Evolutionary conservation across 2,797 vertebrate species (phyloP), one percentile per base, ranked within the genome.

Genomic region (Crocidura indochinensis): DNA sequence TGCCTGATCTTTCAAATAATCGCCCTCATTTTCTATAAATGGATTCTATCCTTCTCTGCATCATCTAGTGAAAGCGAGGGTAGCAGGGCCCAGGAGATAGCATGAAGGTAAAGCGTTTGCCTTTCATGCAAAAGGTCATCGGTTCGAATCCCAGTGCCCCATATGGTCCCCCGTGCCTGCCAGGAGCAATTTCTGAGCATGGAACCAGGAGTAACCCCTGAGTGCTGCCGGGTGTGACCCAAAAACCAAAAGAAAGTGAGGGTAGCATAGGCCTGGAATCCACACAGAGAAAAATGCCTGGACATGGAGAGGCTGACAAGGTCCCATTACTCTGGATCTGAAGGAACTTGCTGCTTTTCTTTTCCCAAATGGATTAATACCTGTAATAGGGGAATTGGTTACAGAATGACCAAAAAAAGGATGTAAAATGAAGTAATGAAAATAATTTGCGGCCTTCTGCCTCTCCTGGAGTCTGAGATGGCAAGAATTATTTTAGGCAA

Each of bases 301-400:
- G 6, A 1, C 27, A 2, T 44, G 10, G 11, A 60, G 17, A 44
- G 53, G 24, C 2, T 79, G 73, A 56, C 22, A 88, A 49, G 38
- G 24, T 19, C 49, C 72, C 17, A 2, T 77, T 24, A 10, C 6
- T 19, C 69, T 76, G 72, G 84, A n/a, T 89, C 46, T 91, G 38
- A 20, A 77, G 68, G 51, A 77, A 73, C 46, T 29, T 2, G 3
- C 91, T 87, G 44, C 46, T 92, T 3, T 69, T 17, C 91, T 72
- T 44, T 47, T 83, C 38, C 29, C 72, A 62, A 20, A 60, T 60
- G 56, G 19, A 20, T 68, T 56, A 86, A 38, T 79, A 71, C 1
- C 10, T 29, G n/a, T 73, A 38, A 62, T 38, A 26, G 67, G 56
- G 22, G 72, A 92, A 69, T 83, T 80, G 80, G 65, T 56, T 74